Conservation (phyloP, 2,888 invertebrate species). For the Acanthosoma haemorrhoidale region DNA sequence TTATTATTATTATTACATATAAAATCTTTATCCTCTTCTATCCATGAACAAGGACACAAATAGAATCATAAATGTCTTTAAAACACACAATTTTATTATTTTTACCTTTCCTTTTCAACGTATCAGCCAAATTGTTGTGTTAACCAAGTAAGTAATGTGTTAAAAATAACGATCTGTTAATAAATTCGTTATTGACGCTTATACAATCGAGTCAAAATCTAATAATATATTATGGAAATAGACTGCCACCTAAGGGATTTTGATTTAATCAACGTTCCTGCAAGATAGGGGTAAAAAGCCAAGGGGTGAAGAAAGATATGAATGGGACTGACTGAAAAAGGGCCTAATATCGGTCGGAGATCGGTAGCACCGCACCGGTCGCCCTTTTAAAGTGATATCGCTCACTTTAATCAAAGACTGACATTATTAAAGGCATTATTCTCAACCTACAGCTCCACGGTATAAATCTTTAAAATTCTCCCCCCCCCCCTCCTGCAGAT, state of each 20-base stretch:
- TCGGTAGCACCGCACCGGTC: not conserved
- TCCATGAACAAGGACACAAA: too few species aligned
- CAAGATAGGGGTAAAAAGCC: not conserved
- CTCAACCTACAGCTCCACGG: not conserved
- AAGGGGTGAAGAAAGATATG: not conserved
- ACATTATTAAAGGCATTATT: slow-evolving; percentile 2
- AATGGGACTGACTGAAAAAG: not conserved
- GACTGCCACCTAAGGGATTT: not conserved
- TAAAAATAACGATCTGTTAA: too few species aligned
- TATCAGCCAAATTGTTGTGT: too few species aligned
- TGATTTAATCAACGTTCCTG: not conserved
- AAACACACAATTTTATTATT: too few species aligned
- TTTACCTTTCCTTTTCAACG: too few species aligned
- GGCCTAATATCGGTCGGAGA: not conserved
- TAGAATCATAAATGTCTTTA: too few species aligned
- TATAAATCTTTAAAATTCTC: not conserved
- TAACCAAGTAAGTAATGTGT: too few species aligned
- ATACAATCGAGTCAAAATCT: too few species aligned
- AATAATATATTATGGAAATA: too few species aligned
- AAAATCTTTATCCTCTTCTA: too few species aligned
- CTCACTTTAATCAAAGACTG: not conserved
- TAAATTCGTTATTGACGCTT: too few species aligned
- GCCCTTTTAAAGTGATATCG: not conserved
- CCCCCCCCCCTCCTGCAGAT: not conserved
- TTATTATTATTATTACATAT: too few species aligned